Evolutionary conservation across 2,888 invertebrate species (phyloP), one percentile per base, ranked within the genome.

Genomic region (Diarsia dahlii): DNA sequence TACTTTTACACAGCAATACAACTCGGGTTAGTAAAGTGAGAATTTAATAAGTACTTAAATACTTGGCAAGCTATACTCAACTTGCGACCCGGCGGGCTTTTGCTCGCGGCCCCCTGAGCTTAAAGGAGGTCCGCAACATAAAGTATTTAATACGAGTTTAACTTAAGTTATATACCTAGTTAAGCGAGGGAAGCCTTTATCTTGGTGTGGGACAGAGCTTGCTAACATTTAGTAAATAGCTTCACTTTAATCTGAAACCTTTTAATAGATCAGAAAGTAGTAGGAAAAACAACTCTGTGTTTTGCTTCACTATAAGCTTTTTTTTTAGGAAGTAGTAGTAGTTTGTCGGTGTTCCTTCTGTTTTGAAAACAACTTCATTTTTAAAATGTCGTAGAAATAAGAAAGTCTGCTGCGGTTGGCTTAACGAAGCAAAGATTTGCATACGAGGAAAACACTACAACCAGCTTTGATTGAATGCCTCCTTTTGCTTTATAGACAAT

Each of bases 121-220:
- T 76, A 84, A 71, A 65, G 68, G 56, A 82, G 82, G 84, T 80
- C 76, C 71, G 69, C 81, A 82, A 84, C 84, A 84, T 76, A 84
- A 82, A 82, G 82, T 82, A 84, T 82, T 84, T 82, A 82, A 76
- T 82, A 84, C 82, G 52, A 82, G 84, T 82, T 82, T 84, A 84
- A 80, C 81, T 76, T 71, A 84, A 84, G 62, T 82, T 84, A 84
- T 83, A 66, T 54, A 84, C 65, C 81, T 76, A 82, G 84, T 71
- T 84, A 66, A 82, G 68, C 71, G 23, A 64, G 54, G 39, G 50
- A 23, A 84, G 75, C 75, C 81, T 84, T 80, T 80, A 84, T 81
- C 84, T 56, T 68, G 65, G 54, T 50, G 50, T 73, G 64, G 75
- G 81, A 80, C 71, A 66, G 28, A 60, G 63, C 62, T 50, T 28